A percentile compares a stretch with the other conserved stretches of the same genome.
These are phyloP conservation scores for Caenorhabditis sinica DNA, from an alignment of 2,888 invertebrate species.

Conservation along the genomic window DNA sequence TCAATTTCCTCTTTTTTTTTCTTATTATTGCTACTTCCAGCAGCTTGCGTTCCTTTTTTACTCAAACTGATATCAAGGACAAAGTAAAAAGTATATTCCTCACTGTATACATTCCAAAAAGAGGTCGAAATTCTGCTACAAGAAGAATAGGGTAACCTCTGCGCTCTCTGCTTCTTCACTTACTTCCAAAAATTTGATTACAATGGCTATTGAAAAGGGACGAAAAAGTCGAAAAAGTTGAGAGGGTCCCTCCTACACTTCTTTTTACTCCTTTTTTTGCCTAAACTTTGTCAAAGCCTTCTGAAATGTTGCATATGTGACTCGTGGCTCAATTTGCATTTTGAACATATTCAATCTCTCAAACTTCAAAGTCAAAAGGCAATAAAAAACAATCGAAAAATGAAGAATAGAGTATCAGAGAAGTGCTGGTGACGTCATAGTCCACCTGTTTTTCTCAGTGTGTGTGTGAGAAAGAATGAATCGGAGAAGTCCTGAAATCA, in stretches of 20 bases:
- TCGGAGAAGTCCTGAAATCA: conserved; percentile 39
- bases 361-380: conserved; percentile 13
- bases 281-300: conserved; percentile 8
- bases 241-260: conserved; percentile 28
- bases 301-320: conserved; percentile 38
- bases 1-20: conserved; percentile 15
- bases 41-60: no score
- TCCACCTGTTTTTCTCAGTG: conserved; percentile 44
- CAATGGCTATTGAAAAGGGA: conserved; percentile 61
- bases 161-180: conserved; percentile 47
- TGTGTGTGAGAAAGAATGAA: conserved; percentile 2
- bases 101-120: conserved; percentile 27
- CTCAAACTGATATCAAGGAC: no score
- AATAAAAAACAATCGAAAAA: conserved; percentile 18
- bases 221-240: conserved; percentile 33
- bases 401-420: neutral
- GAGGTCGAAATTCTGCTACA: conserved; percentile 9
- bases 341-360: conserved; percentile 21
- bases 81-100: neutral
- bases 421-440: conserved; percentile 46
- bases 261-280: conserved; percentile 2
- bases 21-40: no score
- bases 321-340: conserved; percentile 19
- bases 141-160: conserved; percentile 54
- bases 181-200: conserved; percentile 65